These are phyloP conservation scores for Calliphora vomitoria DNA, from an alignment of 2,888 invertebrate species.

Conservation along the genomic window DNA sequence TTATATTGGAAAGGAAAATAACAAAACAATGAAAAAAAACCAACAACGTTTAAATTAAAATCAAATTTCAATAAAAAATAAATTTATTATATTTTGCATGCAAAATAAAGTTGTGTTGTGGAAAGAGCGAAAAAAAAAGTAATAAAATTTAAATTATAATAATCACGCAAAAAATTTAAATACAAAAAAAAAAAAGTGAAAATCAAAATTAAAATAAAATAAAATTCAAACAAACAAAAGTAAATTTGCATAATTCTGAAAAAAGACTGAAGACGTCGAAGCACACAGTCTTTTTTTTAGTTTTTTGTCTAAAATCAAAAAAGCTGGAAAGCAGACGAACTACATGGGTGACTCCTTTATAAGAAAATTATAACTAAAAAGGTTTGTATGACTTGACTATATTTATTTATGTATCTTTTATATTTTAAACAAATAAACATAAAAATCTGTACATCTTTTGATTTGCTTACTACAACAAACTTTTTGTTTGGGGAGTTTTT, in stretches of 20 bases:
- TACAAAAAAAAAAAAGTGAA: slow-evolving; percentile 49
- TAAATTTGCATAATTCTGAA: slow-evolving; percentile 62
- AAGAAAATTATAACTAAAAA: slow-evolving; percentile 26
- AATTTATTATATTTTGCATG: slow-evolving; percentile 12
- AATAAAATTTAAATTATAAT: slow-evolving; percentile 34
- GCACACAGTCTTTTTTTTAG: too few species aligned
- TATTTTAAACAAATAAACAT: not conserved
- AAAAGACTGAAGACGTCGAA: not conserved
- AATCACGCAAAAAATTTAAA: slow-evolving; percentile 29
- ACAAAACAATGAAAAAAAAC: slow-evolving; percentile 7
- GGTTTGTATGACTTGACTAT: slow-evolving; percentile 50
- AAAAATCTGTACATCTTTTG: not conserved
- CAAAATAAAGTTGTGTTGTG: slow-evolving; percentile 46
- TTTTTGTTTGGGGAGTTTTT: slow-evolving; percentile 1
- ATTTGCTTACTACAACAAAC: slow-evolving; percentile 1
- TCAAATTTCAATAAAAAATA: slow-evolving; percentile 45
- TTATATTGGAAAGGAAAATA: slow-evolving; percentile 2
- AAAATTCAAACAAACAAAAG: slow-evolving; percentile 26
- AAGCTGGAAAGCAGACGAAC: not conserved
- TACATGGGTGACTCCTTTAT: not conserved
- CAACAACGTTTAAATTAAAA: slow-evolving; percentile 41
- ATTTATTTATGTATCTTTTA: not conserved
- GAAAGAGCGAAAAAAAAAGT: slow-evolving; percentile 11
- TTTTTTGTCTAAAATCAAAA: not conserved
- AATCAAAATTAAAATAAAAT: slow-evolving; percentile 33